Evolutionary conservation across 1,140 invertebrate genomes (phyloP), one percentile per base, ranked within the genome.

Genomic region (Formica exsecta): DNA sequence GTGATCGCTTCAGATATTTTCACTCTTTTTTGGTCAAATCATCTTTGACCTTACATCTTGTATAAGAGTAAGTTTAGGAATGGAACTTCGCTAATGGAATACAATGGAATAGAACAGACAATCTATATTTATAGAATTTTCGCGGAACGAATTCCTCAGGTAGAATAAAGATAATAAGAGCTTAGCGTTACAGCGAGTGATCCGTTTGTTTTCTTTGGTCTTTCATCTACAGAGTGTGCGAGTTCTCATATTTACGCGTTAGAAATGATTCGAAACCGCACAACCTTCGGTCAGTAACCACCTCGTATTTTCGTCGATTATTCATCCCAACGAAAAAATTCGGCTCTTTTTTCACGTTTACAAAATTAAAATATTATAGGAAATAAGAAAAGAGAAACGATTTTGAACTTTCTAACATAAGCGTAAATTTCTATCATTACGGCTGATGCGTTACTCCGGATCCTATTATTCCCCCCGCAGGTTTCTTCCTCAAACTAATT

Each of bases 121-220:
- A 73, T 61, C 66, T 71, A 57, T 41, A 22, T 29, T 48, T 65
- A 7, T 48, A 57, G 32, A 80, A 68, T 19, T 9, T 16, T 54
- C 19, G 36, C 32, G 38, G 44, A 8, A 74, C 25, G 29, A 44
- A 48, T 61, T 38, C n/a, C 68, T 32, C 38, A 36, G 54, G 19
- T 73, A 22, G 79, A 62, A 73, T 73, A 73, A 83, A 83, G 38
- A 51, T 48, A 59, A 81, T n/a, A 80, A 70, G 65, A 70, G 77
- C 48, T 80, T 70, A 80, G 41, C 68, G 11, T 74, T 74, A 81
- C 25, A 41, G 36, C 51, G 51, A 73, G 57, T 83, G 54, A 83
- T 68, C 70, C 44, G 29, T 73, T 74, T 66, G 54, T 16, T 80
- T 61, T 61, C 57, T 83, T 83, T 83, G 79, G 68, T 83, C 79